Base-by-base conservation (phyloP, 2,797 vertebrate genomes). In the Cynopterus sphinx region DNA sequence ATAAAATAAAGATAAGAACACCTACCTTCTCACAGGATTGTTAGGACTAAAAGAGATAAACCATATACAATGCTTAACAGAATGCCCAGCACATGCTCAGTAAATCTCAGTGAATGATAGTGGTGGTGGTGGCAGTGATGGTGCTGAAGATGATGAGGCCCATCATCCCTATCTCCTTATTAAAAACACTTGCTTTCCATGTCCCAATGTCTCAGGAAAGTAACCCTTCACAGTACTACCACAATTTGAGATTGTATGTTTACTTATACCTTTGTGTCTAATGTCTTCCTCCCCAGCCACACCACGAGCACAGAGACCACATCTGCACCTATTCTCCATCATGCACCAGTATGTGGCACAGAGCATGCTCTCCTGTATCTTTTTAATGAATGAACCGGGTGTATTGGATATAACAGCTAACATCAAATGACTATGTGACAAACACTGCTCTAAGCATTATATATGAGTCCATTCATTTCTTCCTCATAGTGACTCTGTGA, bases 361-460 rank as follows among this genome's bases (percentile, higher is more conserved):
- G 1, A 81, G 65, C 26, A 28, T 49, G 10, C 22, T 26, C 26
- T 81, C 63, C 15, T 2, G 2, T 6, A 17, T 79, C 31, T 67
- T 75, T 63, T 36, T 28, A 92, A 57, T 8, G 55, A 90, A 43
- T 77, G 46, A 81, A 84, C 92, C 17, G 16, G 71, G 46, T n/a
- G 22, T 77, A 77, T 7, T 33, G 10, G 46, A 31, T 16, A 46
- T 28, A 57, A 90, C 3, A 43, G 36, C 33, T 84, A 71, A 67
- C 26, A 49, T 39, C 41, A 19, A 74, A 68, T 7, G 71, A 71
- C 41, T 36, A 55, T 24, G 36, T 4, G 26, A 39, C 49, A 46
- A 33, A 17, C 70, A 16, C 6, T 73, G 26, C 55, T 71, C 65
- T 33, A 74, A 87, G 63, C 43, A 28, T 71, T 12, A 77, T 10